Evolutionary conservation across 2,888 invertebrate genomes (phyloP).

Genomic region (Xanthia togata): DNA sequence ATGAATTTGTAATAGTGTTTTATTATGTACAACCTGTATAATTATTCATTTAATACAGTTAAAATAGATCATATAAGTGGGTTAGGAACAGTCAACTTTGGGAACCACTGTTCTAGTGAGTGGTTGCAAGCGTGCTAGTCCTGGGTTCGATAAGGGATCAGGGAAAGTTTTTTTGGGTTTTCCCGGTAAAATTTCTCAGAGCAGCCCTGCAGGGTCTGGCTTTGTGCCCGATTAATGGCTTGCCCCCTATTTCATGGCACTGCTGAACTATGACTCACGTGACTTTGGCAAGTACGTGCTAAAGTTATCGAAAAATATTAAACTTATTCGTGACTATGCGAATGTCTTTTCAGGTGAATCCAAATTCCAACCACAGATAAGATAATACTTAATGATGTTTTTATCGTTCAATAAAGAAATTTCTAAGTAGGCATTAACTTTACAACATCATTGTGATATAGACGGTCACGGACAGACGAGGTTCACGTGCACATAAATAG

Average conservation of each 20-base stretch:
- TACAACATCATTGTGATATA: conserved; percentile 10
- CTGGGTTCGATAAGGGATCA: not conserved
- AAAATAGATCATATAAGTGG: no score
- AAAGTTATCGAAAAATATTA: not conserved
- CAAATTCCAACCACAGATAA: conserved; percentile 13
- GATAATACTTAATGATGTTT: conserved; percentile 4
- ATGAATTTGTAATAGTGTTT: no score
- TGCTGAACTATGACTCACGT: not conserved
- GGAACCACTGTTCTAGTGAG: no score
- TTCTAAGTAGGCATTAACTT: not conserved
- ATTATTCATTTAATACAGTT: no score
- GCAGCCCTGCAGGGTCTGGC: not conserved
- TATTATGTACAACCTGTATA: no score
- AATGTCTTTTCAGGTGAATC: conserved; percentile 12
- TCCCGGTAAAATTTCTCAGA: not conserved
- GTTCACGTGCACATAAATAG: conserved; percentile 21
- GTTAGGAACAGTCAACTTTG: no score
- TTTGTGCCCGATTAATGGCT: not conserved
- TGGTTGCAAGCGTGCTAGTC: not conserved
- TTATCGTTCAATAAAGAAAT: conserved; percentile 12
- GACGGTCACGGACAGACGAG: no score
- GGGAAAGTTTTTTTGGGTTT: not conserved
- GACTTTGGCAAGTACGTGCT: not conserved
- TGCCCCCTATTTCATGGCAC: not conserved
- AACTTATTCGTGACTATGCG: not conserved